Conservation (phyloP, 2,888 invertebrate species). For the Patella depressa region DNA sequence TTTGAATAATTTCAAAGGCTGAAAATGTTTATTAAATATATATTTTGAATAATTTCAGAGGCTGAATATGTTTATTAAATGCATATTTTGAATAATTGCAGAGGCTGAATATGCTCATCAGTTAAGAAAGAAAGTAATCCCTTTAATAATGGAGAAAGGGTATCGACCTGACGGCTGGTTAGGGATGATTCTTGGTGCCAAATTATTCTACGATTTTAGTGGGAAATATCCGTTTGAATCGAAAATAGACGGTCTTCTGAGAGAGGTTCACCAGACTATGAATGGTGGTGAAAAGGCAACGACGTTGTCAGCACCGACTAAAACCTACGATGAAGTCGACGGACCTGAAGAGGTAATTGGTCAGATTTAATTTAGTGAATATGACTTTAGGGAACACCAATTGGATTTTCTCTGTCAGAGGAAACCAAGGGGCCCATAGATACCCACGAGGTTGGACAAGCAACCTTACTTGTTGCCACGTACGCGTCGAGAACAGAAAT, state of each 20-base stretch:
- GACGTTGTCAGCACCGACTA: not conserved
- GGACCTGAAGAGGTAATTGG: not conserved
- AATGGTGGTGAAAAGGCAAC: not conserved
- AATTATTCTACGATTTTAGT: constrained; percentile 46
- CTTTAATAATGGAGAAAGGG: constrained; percentile 41
- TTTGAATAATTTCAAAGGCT: too few relatives aligned
- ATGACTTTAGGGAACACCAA: not conserved
- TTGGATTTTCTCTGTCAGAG: too few relatives aligned
- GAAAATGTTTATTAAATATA: too few relatives aligned
- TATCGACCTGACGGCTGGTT: constrained; percentile 50
- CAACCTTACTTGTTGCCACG: too few relatives aligned
- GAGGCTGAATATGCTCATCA: constrained; percentile 50
- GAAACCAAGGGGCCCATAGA: too few relatives aligned
- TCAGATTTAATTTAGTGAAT: not conserved
- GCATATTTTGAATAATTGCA: constrained; percentile 21
- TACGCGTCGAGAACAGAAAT: too few relatives aligned
- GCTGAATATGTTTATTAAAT: not conserved
- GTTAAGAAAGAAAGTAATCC: constrained; percentile 39
- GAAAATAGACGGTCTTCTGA: constrained; percentile 35
- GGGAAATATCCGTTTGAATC: constrained; percentile 41
- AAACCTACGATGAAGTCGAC: not conserved
- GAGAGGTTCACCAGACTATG: constrained; percentile 25
- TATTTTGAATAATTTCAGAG: too few relatives aligned
- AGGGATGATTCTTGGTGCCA: constrained; percentile 46
- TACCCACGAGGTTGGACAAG: too few relatives aligned